A percentile compares a stretch with the other conserved stretches of the same genome.
Evolutionary conservation across 2,797 vertebrate genomes (phyloP).

Genomic region (Threskiornis aethiopicus): DNA sequence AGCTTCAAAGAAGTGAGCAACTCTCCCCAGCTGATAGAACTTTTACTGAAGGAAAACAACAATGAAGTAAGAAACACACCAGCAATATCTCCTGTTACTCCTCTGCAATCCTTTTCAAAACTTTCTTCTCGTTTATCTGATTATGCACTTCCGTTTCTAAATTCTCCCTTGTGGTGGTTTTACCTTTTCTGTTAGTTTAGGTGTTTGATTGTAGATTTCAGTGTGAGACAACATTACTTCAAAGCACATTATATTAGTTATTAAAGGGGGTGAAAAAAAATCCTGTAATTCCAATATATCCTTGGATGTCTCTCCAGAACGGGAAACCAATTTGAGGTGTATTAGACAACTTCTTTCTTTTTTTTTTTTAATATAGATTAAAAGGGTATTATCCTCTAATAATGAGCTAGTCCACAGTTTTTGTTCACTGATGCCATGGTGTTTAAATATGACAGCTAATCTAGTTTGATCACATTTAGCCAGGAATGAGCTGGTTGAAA

Average conservation of each 20-base stretch:
- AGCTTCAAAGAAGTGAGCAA: conserved; percentile 81
- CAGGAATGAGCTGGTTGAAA: not conserved
- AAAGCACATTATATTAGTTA: conserved; percentile 48
- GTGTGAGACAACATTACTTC: conserved; percentile 17
- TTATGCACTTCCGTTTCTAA: conserved; percentile 56
- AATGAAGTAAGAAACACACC: conserved; percentile 75
- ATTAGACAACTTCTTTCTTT: not conserved
- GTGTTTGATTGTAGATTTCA: conserved; percentile 75
- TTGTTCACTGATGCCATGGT: not conserved
- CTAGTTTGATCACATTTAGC: not conserved
- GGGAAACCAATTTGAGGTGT: conserved; percentile 11
- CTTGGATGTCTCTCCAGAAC: conserved; percentile 29
- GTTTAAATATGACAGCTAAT: conserved; percentile 12
- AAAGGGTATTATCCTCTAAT: conserved; percentile 14
- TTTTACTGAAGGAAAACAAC: conserved; percentile 82
- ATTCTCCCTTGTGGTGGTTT: conserved; percentile 47
- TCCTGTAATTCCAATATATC: conserved; percentile 33
- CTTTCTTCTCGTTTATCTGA: conserved; percentile 59
- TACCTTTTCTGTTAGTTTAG: conserved; percentile 79
- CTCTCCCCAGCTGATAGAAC: conserved; percentile 79
- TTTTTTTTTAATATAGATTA: not conserved
- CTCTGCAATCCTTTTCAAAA: conserved; percentile 66
- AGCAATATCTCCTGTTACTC: conserved; percentile 65
- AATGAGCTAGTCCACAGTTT: conserved; percentile 1
- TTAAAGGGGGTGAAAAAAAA: not conserved